Evolutionary conservation across 2,113 vertebrate genomes (phyloP), one percentile per base, ranked within the genome.

Genomic region (Syngnathus typhle): DNA sequence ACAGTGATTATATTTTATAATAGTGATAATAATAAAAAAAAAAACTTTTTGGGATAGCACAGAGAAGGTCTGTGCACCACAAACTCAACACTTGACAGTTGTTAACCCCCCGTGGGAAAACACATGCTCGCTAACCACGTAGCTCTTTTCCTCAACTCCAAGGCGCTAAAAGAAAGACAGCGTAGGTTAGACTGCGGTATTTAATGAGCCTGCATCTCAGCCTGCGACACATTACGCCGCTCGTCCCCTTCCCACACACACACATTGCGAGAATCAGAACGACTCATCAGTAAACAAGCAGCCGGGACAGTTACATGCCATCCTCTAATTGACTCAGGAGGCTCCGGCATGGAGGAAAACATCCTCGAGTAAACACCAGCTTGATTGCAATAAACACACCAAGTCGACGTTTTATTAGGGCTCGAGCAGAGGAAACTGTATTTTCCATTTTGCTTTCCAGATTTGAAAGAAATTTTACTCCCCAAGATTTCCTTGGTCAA

Each of bases 301-400:
- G n/a, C 62, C 72, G 62, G 64, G 79, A 84, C 69, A 81, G 81
- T 71, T 51, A 76, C 81, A 75, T 75, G 85, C 72, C 76, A 77
- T 76, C 76, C 75, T 83, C 77, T 85, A 85, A 88, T 74, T 80
- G 75, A 75, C 66, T 70, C 63, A 72, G 72, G 75, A 82, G 82
- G 80, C 74, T 75, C 68, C 73, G 65, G 78, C 69, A 65, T 51
- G 72, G 74, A 74, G 67, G 67, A 71, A 80, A 78, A 82, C 70
- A 80, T 85, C 81, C 79, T 69, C 79, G 80, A 65, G 81, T 80
- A 76, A 85, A 82, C 80, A 83, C 51, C 70, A 36, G 59, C 56
- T 77, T 67, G 64, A 84, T 60, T 27, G 62, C 67, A 74, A 70
- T 46, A 19, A 71, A 73, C 47, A 12, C 27, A 15, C 12, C 19